Evolutionary conservation across 2,113 vertebrate species (phyloP).

Genomic region (Sus scrofa): T2T-Sscrofa CM000819.6:10269501-10270000

Average conservation of each 20-base stretch:
- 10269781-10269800: not conserved
- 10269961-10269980: not conserved
- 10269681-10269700: not conserved
- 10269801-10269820: not conserved
- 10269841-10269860: not conserved
- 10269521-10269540: not conserved
- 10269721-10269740: not conserved
- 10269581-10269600: not conserved
- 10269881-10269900: not conserved
- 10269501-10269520: not conserved
- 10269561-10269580: not conserved
- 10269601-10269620: not conserved
- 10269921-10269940: not conserved
- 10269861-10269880: no score
- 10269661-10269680: not conserved
- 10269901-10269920: not conserved
- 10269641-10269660: not conserved
- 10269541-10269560: slow-evolving; percentile 2
- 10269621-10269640: not conserved
- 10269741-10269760: not conserved
- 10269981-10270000: not conserved
- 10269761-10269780: not conserved
- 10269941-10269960: not conserved
- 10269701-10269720: not conserved
- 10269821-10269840: no score